Conservation (phyloP, 2,797 vertebrate genomes). For the Kryptopterus vitreolus region DNA sequence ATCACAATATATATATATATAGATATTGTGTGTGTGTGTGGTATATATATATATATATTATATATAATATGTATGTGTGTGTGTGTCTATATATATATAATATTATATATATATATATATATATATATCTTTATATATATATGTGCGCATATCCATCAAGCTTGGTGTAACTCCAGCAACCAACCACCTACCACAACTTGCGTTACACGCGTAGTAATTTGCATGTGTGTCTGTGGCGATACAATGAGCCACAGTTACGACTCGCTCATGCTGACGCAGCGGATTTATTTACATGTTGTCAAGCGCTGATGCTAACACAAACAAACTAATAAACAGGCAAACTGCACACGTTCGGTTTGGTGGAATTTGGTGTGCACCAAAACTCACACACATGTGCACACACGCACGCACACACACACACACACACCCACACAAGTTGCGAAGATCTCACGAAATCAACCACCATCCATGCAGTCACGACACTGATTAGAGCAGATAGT, state of each 20-base stretch:
- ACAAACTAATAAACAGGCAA: slow-evolving; percentile 4
- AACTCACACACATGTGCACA: slow-evolving; percentile 14
- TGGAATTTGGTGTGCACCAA: neutral
- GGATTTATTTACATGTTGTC: slow-evolving; percentile 36
- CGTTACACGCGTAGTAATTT: slow-evolving; percentile 2
- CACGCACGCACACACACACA: neutral
- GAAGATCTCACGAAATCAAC: neutral
- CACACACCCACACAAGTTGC: neutral
- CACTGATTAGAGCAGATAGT: neutral
- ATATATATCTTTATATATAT: too few relatives aligned
- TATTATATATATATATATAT: too few relatives aligned
- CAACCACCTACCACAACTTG: too few relatives aligned
- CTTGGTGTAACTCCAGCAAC: too few relatives aligned
- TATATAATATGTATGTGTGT: too few relatives aligned
- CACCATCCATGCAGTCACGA: neutral
- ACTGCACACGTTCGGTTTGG: neutral
- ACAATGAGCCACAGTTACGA: slow-evolving; percentile 23
- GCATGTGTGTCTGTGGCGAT: slow-evolving; percentile 6
- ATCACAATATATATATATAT: too few relatives aligned
- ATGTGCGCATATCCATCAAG: too few relatives aligned
- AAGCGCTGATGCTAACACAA: neutral
- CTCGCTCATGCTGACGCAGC: neutral
- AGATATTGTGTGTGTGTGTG: too few relatives aligned
- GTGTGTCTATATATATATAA: too few relatives aligned
- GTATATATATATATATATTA: too few relatives aligned